A percentile compares a stretch with the other conserved stretches of the same genome.
phyloP scores from a whole-genome alignment of 2,888 invertebrate species.

The Acanthosepion esculentum region DNA sequence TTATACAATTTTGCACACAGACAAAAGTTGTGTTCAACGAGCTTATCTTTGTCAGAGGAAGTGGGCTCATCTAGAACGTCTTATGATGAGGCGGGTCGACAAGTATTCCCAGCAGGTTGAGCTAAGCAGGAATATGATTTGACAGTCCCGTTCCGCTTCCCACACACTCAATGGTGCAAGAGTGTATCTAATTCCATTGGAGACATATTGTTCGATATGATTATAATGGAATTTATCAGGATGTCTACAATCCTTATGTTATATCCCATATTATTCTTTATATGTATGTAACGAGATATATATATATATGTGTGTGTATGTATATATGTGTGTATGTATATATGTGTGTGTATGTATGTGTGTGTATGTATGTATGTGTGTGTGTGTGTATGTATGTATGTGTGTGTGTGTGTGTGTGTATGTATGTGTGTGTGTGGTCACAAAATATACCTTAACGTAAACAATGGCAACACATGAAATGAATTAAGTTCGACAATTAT shows the following conservation, averaged over 20 bases:
- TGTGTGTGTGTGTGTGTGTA: too few relatives aligned
- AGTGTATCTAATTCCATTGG: neutral
- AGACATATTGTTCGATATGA: neutral
- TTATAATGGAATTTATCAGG: neutral
- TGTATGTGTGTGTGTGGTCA: neutral
- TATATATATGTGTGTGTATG: neutral
- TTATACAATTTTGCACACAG: too few relatives aligned
- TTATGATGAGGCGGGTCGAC: neutral
- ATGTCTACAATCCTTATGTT: neutral
- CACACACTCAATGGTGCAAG: neutral
- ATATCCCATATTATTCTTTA: neutral
- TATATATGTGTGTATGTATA: neutral
- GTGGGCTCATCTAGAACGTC: neutral
- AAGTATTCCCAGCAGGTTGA: neutral
- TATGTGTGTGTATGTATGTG: neutral
- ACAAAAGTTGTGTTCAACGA: neutral
- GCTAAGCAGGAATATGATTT: neutral
- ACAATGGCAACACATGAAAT: too few relatives aligned
- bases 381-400: neutral
- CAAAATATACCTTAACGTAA: too few relatives aligned
- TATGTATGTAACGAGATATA: neutral
- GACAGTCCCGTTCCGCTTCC: neutral
- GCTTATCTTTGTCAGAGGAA: neutral
- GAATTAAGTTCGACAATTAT: too few relatives aligned
- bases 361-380: neutral